Conservation (phyloP, 2,888 invertebrate genomes). For the Caenorhabditis panamensis region DNA sequence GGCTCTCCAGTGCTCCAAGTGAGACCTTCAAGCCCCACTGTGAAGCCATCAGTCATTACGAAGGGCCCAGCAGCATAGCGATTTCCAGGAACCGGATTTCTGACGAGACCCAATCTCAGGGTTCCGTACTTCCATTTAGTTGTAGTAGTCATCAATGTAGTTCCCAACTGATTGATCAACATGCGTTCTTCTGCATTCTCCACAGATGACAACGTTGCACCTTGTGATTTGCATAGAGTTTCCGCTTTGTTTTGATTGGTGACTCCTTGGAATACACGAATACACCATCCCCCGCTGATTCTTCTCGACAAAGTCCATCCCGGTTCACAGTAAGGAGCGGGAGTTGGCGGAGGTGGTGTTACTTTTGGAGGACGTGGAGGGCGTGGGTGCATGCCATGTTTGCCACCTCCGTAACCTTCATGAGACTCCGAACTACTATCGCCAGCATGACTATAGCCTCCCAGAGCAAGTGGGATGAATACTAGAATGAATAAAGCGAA, state of each 20-base stretch:
- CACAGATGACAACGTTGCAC: conserved; percentile 7
- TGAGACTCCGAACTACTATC: too few relatives aligned
- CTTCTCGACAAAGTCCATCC: conserved; percentile 8
- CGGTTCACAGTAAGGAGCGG: neutral
- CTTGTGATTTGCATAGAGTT: neutral
- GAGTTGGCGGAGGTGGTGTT: neutral
- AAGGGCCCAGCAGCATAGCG: conserved; percentile 14
- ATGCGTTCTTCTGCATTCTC: conserved; percentile 5
- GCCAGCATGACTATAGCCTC: too few relatives aligned
- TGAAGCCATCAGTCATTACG: conserved; percentile 9
- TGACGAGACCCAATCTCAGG: conserved; percentile 24
- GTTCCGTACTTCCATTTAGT: conserved; percentile 32
- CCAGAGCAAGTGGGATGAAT: too few relatives aligned
- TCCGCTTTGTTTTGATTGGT: neutral
- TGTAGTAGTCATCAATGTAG: conserved; percentile 7
- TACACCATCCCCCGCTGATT: conserved; percentile 8
- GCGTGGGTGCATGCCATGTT: too few relatives aligned
- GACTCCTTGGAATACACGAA: conserved; percentile 6
- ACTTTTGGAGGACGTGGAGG: neutral
- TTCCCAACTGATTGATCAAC: conserved; percentile 21
- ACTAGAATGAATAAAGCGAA: too few relatives aligned
- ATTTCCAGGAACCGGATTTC: too few relatives aligned
- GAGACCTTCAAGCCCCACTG: conserved; percentile 10
- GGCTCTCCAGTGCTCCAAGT: conserved; percentile 23
- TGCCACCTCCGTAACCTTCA: too few relatives aligned